Conservation (phyloP, 2,113 vertebrate species). For the Cettia cetti region DNA sequence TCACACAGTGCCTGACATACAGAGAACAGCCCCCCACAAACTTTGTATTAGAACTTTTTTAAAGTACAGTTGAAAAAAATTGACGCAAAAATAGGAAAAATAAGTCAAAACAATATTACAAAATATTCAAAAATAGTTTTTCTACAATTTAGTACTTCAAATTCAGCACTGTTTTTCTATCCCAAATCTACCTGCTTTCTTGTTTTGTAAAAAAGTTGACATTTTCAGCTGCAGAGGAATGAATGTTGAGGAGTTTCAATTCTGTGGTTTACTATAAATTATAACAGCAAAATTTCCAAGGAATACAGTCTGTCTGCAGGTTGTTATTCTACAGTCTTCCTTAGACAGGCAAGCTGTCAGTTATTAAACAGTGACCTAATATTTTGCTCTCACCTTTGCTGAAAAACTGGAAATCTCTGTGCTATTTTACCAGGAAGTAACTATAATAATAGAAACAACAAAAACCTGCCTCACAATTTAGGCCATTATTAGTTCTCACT, state of each 20-base stretch:
- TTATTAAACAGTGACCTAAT: neutral
- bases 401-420: neutral
- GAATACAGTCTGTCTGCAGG: neutral
- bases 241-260: neutral
- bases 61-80: neutral
- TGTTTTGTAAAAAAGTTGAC: neutral
- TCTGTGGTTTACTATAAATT: neutral
- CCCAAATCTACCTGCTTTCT: neutral
- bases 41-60: neutral
- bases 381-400: neutral
- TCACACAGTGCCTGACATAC: neutral
- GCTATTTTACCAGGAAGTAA: neutral
- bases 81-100: neutral
- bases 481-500: neutral
- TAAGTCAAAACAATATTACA: neutral
- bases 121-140: neutral
- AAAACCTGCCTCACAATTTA: neutral
- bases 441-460: neutral
- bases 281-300: neutral
- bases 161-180: neutral
- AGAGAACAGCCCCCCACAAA: rapidly evolving
- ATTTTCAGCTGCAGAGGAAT: neutral
- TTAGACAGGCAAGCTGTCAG: neutral
- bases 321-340: neutral
- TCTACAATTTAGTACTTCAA: neutral